Evolutionary conservation across 2,113 vertebrate species (phyloP).

Genomic region (Athene cunicularia): DNA sequence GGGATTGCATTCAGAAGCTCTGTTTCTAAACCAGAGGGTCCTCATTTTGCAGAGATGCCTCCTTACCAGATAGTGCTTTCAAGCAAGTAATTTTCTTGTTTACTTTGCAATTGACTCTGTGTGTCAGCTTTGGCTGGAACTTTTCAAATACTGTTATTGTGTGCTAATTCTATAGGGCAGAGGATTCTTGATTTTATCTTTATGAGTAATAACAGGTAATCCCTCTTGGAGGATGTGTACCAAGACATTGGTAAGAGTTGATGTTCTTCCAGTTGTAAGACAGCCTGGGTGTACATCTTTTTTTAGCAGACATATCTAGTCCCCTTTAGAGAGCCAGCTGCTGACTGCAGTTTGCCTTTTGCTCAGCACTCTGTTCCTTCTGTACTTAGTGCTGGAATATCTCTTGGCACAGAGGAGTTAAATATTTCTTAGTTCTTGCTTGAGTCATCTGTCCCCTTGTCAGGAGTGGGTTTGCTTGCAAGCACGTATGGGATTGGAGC

Average conservation of each 20-base stretch:
- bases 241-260: background rate
- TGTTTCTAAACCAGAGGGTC: background rate
- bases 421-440: constrained; percentile 26
- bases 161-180: background rate
- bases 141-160: background rate
- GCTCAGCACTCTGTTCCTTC: background rate
- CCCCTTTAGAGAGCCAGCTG: background rate
- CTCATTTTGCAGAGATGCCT: background rate
- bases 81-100: constrained; percentile 23
- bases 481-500: constrained; percentile 60
- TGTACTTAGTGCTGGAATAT: background rate
- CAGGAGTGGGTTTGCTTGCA: constrained; percentile 22
- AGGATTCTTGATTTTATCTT: background rate
- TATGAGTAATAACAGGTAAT: background rate
- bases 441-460: constrained; percentile 56
- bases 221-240: background rate
- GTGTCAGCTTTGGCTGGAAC: background rate
- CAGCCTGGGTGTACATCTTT: background rate
- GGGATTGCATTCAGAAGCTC: background rate
- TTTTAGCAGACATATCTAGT: background rate
- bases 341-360: background rate
- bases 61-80: constrained; percentile 6
- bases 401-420: constrained; percentile 46
- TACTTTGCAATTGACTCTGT: background rate
- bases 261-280: background rate